Evolutionary conservation across 2,113 vertebrate genomes (phyloP).

Genomic region (Gadus chalcogrammus): DNA sequence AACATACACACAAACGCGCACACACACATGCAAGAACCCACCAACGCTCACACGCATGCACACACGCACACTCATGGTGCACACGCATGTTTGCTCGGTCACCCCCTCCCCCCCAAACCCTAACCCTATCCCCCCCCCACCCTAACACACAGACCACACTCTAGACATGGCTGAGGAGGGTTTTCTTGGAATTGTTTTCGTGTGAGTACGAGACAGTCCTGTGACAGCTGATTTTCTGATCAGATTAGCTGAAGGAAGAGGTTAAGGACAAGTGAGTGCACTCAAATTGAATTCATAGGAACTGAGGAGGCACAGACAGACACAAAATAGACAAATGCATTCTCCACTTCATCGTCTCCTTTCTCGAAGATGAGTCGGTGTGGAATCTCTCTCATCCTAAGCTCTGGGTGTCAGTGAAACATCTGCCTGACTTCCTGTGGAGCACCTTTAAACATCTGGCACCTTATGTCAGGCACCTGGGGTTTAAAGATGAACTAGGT

Average conservation of each 20-base stretch:
- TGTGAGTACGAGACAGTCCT: slow-evolving; percentile 64
- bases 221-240: slow-evolving; percentile 67
- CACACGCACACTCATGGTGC: not conserved
- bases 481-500: slow-evolving; percentile 46
- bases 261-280: slow-evolving; percentile 14
- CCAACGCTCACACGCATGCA: not conserved
- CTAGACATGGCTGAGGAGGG: slow-evolving; percentile 44
- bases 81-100: too few species aligned
- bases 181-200: slow-evolving; percentile 72
- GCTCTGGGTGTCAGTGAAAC: slow-evolving; percentile 28
- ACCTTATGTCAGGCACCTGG: slow-evolving; percentile 25
- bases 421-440: slow-evolving; percentile 46
- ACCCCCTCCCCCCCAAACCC: too few species aligned
- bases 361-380: slow-evolving; percentile 1
- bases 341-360: not conserved
- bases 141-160: slow-evolving; percentile 8
- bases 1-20: slow-evolving; percentile 7
- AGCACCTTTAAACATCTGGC: slow-evolving; percentile 53
- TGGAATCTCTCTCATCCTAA: slow-evolving; percentile 20
- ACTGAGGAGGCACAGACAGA: slow-evolving; percentile 30
- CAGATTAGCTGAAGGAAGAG: slow-evolving; percentile 58
- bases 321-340: slow-evolving; percentile 14
- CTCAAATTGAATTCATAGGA: slow-evolving; percentile 51
- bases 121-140: too few species aligned
- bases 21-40: not conserved